phyloP scores from a whole-genome alignment of 2,797 vertebrate genomes.

The Chromis chromis region DNA sequence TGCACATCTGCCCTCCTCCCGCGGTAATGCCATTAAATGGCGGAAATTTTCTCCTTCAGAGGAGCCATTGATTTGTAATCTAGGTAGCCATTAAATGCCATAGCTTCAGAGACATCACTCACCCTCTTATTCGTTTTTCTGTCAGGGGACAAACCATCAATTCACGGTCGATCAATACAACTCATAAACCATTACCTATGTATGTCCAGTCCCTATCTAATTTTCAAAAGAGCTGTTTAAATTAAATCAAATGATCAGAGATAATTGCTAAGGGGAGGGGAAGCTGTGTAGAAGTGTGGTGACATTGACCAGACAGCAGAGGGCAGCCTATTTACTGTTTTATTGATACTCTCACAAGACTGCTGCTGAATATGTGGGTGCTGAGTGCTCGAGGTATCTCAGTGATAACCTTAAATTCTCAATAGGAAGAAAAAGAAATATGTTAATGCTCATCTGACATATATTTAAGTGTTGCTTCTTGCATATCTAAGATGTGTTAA shows the following conservation, averaged over 20 bases:
- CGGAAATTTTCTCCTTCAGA: conserved; percentile 42
- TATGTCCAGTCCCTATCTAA: conserved; percentile 45
- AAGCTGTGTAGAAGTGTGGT: conserved; percentile 35
- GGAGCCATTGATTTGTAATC: conserved; percentile 74
- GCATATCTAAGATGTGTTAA: conserved; percentile 5
- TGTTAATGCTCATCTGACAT: background rate
- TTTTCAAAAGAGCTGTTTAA: conserved; percentile 52
- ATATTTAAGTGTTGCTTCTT: background rate
- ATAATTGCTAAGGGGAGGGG: conserved; percentile 4
- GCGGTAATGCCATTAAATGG: conserved; percentile 60
- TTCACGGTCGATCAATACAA: conserved; percentile 62
- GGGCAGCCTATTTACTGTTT: conserved; percentile 61
- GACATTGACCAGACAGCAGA: conserved; percentile 65
- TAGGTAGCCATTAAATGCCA: conserved; percentile 60
- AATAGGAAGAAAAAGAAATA: background rate
- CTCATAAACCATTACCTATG: conserved; percentile 52
- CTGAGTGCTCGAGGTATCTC: background rate
- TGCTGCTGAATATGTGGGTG: conserved; percentile 1
- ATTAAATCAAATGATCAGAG: conserved; percentile 57
- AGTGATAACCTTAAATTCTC: background rate
- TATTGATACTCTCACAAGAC: background rate
- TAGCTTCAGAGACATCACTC: conserved; percentile 56
- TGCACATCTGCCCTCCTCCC: conserved; percentile 25
- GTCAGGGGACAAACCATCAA: conserved; percentile 57
- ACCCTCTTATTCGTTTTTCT: conserved; percentile 52